Base-by-base conservation (phyloP, 2,113 vertebrate genomes). In the Myrmophylax atrothorax region DNA sequence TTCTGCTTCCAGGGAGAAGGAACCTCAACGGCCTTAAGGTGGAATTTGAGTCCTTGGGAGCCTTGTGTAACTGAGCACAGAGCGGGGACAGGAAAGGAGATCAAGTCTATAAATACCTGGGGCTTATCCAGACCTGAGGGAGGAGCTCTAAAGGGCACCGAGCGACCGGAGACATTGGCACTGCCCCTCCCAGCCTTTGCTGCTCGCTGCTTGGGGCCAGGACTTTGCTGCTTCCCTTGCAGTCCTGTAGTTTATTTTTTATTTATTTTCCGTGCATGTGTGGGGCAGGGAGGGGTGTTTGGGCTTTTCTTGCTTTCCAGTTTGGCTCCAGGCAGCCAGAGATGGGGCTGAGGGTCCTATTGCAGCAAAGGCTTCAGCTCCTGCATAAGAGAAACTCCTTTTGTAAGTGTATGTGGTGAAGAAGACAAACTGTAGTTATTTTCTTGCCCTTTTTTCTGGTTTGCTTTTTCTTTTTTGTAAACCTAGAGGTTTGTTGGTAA, bases 41-140 rank as follows among this genome's bases (percentile, higher is more conserved):
- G 74, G 42, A 70, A 35, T 18, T 64, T 0, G 70, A 75, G 52
- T 82, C 75, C 80, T 37, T 67, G 77, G 73, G 64, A 82, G 18
- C 5, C 11, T 69, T 69, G 86, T 84, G 35, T 89, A 72, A 79
- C 84, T 42, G 22, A 29, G 47, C 5, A 50, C 84, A 68, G 75
- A 59, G 42, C 23, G 6, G 8, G 84, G 69, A 56, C 92, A 95
- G 90, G 93, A 95, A 91, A 93, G 89, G 47, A 66, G 93, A 64
- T 92, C 14, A 94, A 75, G 42, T 9, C 90, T 89, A 91, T 93
- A 95, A 95, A 95, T 95, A 93, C 66, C 92, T n/a, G 74, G 55
- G 84, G 87, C 69, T 97, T 82, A 94, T 64, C 81, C 38, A 1
- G 2, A 75, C 8, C 5, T 6, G 2, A 46, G 59, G 53, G 31